Base-by-base conservation (phyloP, 2,113 vertebrate species). In the Bambusicola thoracicus region DNA sequence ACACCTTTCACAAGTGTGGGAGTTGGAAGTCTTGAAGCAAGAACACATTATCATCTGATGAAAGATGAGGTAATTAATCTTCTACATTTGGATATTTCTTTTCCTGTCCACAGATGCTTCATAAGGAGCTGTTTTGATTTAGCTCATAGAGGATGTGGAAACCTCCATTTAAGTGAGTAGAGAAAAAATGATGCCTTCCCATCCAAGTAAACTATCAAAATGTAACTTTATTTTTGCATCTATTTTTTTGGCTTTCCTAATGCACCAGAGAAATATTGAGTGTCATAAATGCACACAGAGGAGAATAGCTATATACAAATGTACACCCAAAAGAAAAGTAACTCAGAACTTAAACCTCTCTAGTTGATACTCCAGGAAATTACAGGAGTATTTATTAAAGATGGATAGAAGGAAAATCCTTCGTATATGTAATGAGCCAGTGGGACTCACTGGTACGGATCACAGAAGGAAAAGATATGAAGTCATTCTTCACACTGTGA, bases 41-140 rank as follows among this genome's bases (percentile, higher is more conserved):
- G 85, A 85, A 56, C 51, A 68, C 16, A 2, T 85, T 83, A 63
- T 63, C 76, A 73, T 83, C 72, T 85, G 81, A 87, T 85, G 51
- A 92, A 85, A 78, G 80, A 72, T 91, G 79, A 95, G 65, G 76
- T 94, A 83, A 94, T 61, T 78, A 56, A 88, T 88, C 76, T 83
- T 58, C 77, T 65, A 62, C 6, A 10, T 81, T 90, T 72, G 61
- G 56, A 48, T 20, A 53, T 56, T 32, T 61, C 76, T 63, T 79
- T 69, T 74, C 48, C 65, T 68, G 81, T 80, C 61, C 87, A 67
- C 59, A 34, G 72, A 61, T 75, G 11, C 78, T 93, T 88, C 92
- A 68, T 40, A 58, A 81, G 61, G 55, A 90, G 87, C 43, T 91
- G 51, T 48, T 81, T 38, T 68, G 75, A 81, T 77, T 87, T 87